Evolutionary conservation across 2,888 invertebrate genomes (phyloP).

Genomic region (Magallana nippona): DNA sequence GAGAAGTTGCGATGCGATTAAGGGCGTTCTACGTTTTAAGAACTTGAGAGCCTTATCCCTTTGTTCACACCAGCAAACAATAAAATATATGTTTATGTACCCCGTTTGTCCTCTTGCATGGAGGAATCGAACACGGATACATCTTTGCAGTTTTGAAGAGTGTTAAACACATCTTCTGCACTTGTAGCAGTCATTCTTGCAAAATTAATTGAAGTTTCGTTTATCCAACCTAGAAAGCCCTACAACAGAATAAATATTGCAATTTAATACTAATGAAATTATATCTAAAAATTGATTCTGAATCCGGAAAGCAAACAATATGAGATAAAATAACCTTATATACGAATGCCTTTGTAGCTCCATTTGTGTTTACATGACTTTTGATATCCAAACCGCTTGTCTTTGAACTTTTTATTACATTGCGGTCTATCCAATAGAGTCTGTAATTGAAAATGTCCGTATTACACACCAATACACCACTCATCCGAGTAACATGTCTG

Average conservation of each 20-base stretch:
- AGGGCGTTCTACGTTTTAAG: too few relatives aligned
- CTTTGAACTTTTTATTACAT: background rate
- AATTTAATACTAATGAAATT: background rate
- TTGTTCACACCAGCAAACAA: too few relatives aligned
- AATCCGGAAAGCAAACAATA: background rate
- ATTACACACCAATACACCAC: too few relatives aligned
- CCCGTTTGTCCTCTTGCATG: background rate
- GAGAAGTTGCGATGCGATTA: too few relatives aligned
- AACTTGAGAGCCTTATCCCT: too few relatives aligned
- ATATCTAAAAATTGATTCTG: background rate
- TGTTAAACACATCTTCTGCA: background rate
- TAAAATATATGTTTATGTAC: too few relatives aligned
- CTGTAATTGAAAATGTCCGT: background rate
- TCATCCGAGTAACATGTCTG: background rate
- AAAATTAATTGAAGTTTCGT: background rate
- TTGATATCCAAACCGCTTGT: background rate
- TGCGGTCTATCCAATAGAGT: background rate
- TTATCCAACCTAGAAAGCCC: constrained; percentile 11
- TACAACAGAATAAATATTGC: background rate
- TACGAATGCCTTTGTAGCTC: constrained; percentile 5
- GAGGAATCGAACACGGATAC: background rate
- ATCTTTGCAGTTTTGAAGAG: background rate
- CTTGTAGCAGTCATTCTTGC: background rate
- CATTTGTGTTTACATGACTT: background rate
- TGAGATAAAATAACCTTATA: background rate